Evolutionary conservation across 2,888 invertebrate genomes (phyloP), one percentile per base, ranked within the genome.

Genomic region (Vesta saturnalis): DNA sequence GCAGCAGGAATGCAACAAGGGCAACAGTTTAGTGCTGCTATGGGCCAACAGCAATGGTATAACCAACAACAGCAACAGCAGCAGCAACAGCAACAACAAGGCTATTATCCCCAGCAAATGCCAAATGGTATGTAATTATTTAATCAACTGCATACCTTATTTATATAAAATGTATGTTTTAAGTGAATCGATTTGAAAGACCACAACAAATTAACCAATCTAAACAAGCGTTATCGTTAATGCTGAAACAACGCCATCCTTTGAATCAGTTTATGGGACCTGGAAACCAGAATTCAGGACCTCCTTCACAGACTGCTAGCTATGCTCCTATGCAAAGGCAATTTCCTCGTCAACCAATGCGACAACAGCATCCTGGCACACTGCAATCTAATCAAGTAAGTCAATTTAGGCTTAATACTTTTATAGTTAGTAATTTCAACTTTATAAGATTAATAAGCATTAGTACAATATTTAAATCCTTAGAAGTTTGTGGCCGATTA

Each of bases 221-320:
- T 3, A 95, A 96, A 79, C 94, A 94, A 80, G 95, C 95, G 0
- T 85, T 96, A 43, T 93, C 93, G 59, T 91, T 94, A 78, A 94
- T 96, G 94, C 84, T 96, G 61, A 88, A 94, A 0, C 90, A 92
- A 77, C 87, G 95, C 3, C 87, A 92, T 73, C 94, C 94, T 0
- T 84, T 86, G 78, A 86, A 87, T 73, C 87, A 88, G 55, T 80
- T 79, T 60, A 81, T 84, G 80, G 74, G 81, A 72, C 78, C 83
- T 1, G 78, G 76, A 10, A 77, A 77, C 65, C 81, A 81, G 60
- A 72, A 75, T 58, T 64, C 83, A 81, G 65, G 84, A 82, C 71
- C 83, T 79, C 75, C 80, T 70, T 77, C 84, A 72, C 72, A 79
- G 78, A 77, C 80, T 75, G 79, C 85, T 60, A 79, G 83, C 72